Evolutionary conservation across 1,140 invertebrate species (phyloP).

Genomic region (Limonius californicus): DNA sequence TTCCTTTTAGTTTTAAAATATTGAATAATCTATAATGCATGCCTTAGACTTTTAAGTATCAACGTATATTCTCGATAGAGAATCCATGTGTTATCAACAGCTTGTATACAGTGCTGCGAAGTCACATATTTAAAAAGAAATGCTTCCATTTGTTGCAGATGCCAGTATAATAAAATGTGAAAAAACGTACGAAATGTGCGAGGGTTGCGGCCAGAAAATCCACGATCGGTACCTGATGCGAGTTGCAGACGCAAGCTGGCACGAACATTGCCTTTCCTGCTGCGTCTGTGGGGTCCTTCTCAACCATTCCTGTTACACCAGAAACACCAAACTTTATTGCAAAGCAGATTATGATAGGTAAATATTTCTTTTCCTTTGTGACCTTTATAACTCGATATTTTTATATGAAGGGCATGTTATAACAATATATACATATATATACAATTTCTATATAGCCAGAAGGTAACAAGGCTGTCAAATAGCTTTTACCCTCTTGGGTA

Average conservation of each 20-base stretch:
- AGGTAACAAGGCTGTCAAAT: too few species aligned
- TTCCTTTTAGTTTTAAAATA: too few species aligned
- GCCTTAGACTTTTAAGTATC: too few species aligned
- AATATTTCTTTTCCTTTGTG: neutral
- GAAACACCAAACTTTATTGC: conserved; percentile 93
- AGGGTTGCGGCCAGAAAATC: conserved; percentile 88
- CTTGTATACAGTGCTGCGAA: neutral
- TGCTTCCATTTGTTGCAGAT: conserved; percentile 14
- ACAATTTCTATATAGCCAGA: too few species aligned
- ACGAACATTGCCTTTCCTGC: conserved; percentile 90
- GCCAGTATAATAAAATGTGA: conserved; percentile 58
- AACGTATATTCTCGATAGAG: too few species aligned
- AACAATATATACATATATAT: too few species aligned
- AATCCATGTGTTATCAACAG: too few species aligned
- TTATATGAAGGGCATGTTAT: too few species aligned
- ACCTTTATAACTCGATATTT: too few species aligned
- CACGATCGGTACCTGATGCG: conserved; percentile 89
- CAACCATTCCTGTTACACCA: conserved; percentile 83
- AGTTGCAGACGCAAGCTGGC: conserved; percentile 88
- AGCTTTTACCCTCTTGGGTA: too few species aligned
- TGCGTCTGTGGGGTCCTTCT: conserved; percentile 83
- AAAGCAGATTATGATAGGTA: conserved; percentile 91
- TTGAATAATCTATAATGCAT: too few species aligned
- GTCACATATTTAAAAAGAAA: conserved; percentile 2
- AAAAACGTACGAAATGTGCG: conserved; percentile 73